Conservation (phyloP, 2,113 vertebrate genomes). For the Paratilapia polleni region DNA sequence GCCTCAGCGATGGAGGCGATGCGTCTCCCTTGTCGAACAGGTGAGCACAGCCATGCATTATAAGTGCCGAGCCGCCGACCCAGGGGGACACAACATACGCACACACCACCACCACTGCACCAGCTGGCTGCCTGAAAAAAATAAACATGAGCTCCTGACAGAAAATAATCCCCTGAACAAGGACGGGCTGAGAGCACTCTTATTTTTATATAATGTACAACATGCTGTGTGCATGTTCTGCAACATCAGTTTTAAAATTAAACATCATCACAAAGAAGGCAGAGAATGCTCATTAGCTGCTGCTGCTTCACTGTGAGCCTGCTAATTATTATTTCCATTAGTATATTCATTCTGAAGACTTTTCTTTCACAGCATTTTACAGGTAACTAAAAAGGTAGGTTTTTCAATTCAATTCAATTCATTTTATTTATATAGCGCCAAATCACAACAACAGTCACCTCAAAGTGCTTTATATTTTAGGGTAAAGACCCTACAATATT, state of each 20-base stretch:
- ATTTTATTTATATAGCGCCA: too few species aligned
- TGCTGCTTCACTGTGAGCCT: conserved; percentile 14
- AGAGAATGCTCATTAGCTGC: conserved; percentile 35
- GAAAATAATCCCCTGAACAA: conserved; percentile 71
- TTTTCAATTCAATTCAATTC: too few species aligned
- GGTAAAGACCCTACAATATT: too few species aligned
- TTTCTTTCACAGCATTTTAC: background rate
- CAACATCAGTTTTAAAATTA: conserved; percentile 59
- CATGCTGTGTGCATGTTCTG: conserved; percentile 50
- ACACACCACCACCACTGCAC: background rate
- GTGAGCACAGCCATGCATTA: conserved; percentile 76
- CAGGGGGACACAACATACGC: conserved; percentile 39
- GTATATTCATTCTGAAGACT: background rate
- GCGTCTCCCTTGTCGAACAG: conserved; percentile 69
- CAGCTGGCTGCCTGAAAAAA: conserved; percentile 62
- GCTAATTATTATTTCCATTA: conserved; percentile 4
- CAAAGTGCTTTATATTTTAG: too few species aligned
- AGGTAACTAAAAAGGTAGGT: background rate
- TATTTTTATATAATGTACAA: conserved; percentile 66
- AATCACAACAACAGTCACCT: too few species aligned
- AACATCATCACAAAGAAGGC: conserved; percentile 26
- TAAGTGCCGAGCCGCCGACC: conserved; percentile 49
- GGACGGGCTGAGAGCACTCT: conserved; percentile 56
- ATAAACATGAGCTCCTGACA: conserved; percentile 57
- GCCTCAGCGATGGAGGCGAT: conserved; percentile 57